Percentiles rank a stretch among this genome's conserved stretches.
Conservation (phyloP, 2,888 invertebrate genomes). For the Sisyra nigra region DNA sequence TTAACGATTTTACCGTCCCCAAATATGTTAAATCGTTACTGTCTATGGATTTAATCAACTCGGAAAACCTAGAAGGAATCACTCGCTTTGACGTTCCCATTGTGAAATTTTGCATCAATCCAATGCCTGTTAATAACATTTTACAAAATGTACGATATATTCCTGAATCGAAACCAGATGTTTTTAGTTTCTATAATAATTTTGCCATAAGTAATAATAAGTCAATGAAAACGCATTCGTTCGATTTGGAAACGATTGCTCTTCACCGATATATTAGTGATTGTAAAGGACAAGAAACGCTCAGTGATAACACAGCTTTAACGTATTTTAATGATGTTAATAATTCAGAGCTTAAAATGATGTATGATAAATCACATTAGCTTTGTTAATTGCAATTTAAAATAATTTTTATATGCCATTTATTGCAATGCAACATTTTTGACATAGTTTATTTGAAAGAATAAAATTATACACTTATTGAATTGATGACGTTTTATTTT, state of each 20-base stretch:
- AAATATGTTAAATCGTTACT: slow-evolving; percentile 36
- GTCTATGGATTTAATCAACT: slow-evolving; percentile 32
- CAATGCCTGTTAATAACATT: slow-evolving; percentile 1
- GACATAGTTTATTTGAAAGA: too few relatives aligned
- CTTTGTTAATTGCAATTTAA: background rate
- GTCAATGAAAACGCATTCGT: slow-evolving; percentile 15
- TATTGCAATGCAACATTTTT: too few relatives aligned
- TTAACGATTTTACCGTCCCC: slow-evolving; percentile 51
- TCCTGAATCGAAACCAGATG: background rate
- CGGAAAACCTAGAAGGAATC: slow-evolving; percentile 26
- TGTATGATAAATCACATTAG: background rate
- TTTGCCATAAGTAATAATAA: background rate
- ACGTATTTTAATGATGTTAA: slow-evolving; percentile 4
- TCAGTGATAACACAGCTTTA: slow-evolving; percentile 4
- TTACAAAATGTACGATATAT: slow-evolving; percentile 1
- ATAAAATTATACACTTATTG: too few relatives aligned
- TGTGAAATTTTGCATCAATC: slow-evolving; percentile 22
- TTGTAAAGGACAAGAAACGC: slow-evolving; percentile 12
- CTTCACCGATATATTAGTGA: slow-evolving; percentile 24
- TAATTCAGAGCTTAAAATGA: slow-evolving; percentile 5
- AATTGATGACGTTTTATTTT: too few relatives aligned
- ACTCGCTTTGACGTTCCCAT: slow-evolving; percentile 19
- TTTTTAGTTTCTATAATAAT: slow-evolving; percentile 4
- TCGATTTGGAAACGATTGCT: slow-evolving; percentile 18
- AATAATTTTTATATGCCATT: background rate